Evolutionary conservation across 2,888 invertebrate species (phyloP), one percentile per base, ranked within the genome.

Genomic region (Xylota sylvarum): DNA sequence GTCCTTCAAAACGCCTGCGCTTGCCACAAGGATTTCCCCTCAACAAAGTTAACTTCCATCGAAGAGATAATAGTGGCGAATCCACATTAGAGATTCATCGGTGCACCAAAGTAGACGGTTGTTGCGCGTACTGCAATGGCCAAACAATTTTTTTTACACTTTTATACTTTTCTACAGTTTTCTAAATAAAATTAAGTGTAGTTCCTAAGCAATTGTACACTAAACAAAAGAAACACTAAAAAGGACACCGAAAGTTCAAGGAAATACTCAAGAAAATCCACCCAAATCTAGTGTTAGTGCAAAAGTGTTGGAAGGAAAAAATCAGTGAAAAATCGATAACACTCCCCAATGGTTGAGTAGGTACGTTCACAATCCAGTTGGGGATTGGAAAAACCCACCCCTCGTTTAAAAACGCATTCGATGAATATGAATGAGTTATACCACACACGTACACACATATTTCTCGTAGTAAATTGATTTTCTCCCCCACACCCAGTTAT

Each of bases 301-400:
- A 19, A 35, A 74, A 81, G 70, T 76, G 32, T 55, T 67, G 2
- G 23, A 1, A 23, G 23, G 2, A 32, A 56, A 58, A 65, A 82
- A 73, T 87, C 65, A 69, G 87, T 83, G 87, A 87, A 87, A 87
- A 87, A 87, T 87, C 87, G 87, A 87, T 87, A 87, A 76, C 48
- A 60, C 60, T 76, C 62, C 52, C 65, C 50, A 76, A 86, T 86
- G 82, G 55, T 82, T 82, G 77, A 82, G 67, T 86, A 82, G 55
- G 72, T 82, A 82, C 56, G 40, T 73, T 79, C 62, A 58, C 46
- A 62, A 72, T 56, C 14, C 62, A 40, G 23, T 43, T 52, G 23
- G 58, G 62, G 55, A 78, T 69, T 56, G 70, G 35, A 23, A 60
- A 37, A 72, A 76, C 55, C 74, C 73, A 10, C 37, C 37, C 43